Base-by-base conservation (phyloP, 2,888 invertebrate species). In the Yponomeuta sedellus region DNA sequence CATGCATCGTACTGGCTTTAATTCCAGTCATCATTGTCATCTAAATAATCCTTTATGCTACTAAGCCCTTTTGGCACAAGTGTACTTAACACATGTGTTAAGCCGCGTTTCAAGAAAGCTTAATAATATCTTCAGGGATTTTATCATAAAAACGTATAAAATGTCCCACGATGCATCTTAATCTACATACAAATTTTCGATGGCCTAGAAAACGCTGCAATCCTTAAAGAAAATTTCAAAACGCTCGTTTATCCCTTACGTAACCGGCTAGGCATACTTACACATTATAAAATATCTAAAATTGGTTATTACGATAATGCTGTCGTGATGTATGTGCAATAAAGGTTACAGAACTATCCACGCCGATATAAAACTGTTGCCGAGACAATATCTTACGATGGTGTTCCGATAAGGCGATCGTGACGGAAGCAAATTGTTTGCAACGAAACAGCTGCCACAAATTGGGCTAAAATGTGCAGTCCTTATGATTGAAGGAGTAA, bases 221-320 rank as follows among this genome's bases (percentile, higher is more conserved):
- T 52, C 44, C 44, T 52, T 52, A 52, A 52, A 12, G 16, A 52
- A 52, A 52, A 52, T 52, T 52, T 52, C 44, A 52, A 52, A 52
- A 52, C 44, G 44, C 12, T 52, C 44, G 16, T 16, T 52, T 52
- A 16, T 52, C 16, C 44, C 44, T 52, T 52, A 52, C 5, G 16
- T 52, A 52, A 52, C 44, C 16, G 44, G 44, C 44, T 52, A 52
- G 44, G 12, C 44, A 52, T 52, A n/a, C n/a, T n/a, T n/a, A 52
- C 12, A 52, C 44, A 52, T 52, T 52, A 52, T 52, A 52, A 52
- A 59, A 59, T 59, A 59, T 59, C 59, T 25, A 59, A 59, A 59
- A 59, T 20, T 59, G 20, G 59, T 22, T 59, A 59, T 52, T 52
- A 52, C 44, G 44, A 52, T 52, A 52, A 52, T 52, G 44, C 4